phyloP scores from a whole-genome alignment of 2,888 invertebrate species.

The Acanthosepion pharaonis region DNA sequence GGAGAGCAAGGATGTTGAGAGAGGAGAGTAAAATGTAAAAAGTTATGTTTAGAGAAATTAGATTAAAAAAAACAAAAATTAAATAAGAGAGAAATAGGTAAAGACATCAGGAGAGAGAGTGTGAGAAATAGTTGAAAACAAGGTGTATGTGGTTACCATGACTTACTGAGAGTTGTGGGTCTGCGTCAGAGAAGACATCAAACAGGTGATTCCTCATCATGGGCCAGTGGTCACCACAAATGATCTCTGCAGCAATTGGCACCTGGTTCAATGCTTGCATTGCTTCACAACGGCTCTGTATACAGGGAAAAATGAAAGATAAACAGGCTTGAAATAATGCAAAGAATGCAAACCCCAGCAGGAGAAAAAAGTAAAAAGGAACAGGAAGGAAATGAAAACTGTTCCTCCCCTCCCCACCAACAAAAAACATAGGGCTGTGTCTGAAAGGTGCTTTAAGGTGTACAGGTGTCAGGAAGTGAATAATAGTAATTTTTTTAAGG shows the following conservation, averaged over 20 bases:
- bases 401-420: neutral
- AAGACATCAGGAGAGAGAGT: neutral
- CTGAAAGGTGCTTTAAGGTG: neutral
- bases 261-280: slow-evolving; percentile 69
- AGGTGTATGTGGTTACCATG: neutral
- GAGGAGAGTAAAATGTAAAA: neutral
- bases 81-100: neutral
- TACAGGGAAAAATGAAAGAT: neutral
- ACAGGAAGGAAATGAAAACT: neutral
- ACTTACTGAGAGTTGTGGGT: slow-evolving; percentile 70
- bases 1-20: neutral
- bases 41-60: neutral
- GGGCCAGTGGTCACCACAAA: slow-evolving; percentile 69
- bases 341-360: neutral
- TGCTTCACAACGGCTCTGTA: slow-evolving; percentile 65
- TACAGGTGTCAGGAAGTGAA: slow-evolving; percentile 35
- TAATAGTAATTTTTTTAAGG: neutral
- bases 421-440: neutral
- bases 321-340: neutral
- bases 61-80: neutral
- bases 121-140: neutral
- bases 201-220: slow-evolving; percentile 67
- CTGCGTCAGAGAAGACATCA: slow-evolving; percentile 70
- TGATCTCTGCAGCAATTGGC: slow-evolving; percentile 67
- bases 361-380: neutral